Evolutionary conservation across 2,113 vertebrate species (phyloP), one percentile per base, ranked within the genome.

Genomic region (Coptodon bakossiorum): DNA sequence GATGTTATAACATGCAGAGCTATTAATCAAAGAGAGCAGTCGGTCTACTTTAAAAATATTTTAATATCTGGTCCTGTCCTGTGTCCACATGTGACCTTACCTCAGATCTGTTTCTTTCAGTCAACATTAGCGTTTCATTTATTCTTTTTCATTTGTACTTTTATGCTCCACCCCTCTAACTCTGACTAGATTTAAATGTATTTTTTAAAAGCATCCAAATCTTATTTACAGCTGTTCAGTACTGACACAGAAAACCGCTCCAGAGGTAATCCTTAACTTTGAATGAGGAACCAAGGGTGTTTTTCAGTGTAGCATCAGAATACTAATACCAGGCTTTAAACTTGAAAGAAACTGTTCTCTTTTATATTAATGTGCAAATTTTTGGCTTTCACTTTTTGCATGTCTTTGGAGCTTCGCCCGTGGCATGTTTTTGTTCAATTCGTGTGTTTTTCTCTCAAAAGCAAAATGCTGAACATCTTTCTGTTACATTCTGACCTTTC

Each of bases 291-390:
- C 45, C 34, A 66, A 66, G 68, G 57, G 79, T 86, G 63, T 56
- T 89, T 78, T 48, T 34, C 7, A 84, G 56, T 78, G 56, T 68
- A 27, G 71, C 84, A 63, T 57, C 73, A 83, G 85, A 87, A 90
- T 89, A 88, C 86, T 90, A 88, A 92, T 82, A 48, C 9, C 52
- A 82, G 80, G 66, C 76, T 89, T 10, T 80, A 80, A 86, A 87
- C 61, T 68, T 83, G 22, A 90, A 88, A 89, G 14, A 88, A 83
- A 38, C 76, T 61, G 16, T 34, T 90, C 57, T 73, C 82, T 93
- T 66, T 91, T 16, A 73, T 29, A 85, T 89, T 56, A 90, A 82
- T 56, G 80, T 89, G 88, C 50, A 91, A 73, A 84, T 93, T 57
- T 45, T 31, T 53, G 52, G 43, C 71, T 54, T 85, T 38, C 82